Evolutionary conservation across 2,888 invertebrate species (phyloP), one percentile per base, ranked within the genome.

Genomic region (Agrochola lychnidis): DNA sequence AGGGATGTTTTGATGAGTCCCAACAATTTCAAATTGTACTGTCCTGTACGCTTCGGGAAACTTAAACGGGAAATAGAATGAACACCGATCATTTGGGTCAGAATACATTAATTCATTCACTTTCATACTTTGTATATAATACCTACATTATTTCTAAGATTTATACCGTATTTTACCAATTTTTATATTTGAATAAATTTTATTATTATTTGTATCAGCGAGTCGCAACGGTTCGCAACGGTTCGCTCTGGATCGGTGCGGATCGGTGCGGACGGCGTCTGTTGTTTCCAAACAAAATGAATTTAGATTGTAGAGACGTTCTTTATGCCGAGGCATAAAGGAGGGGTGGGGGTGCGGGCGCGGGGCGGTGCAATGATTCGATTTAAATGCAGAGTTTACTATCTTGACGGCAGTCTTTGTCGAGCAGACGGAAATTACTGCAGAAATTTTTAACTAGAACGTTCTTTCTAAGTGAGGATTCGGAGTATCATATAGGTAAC

Each of bases 1-100:
- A 89, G 87, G 81, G 86, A 82, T 84, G 85, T 85, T 86, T 85
- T 83, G 80, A 85, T 84, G 85, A 87, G 72, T 70, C 68, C 70
- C 69, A 64, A 79, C 78, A 78, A 77, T 84, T 77, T 79, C 19
- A 78, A 83, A 82, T 79, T 82, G 68, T 82, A 73, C 68, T 66
- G 64, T 57, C 79, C 59, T 67, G 68, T 68, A 70, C 63, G 63
- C 69, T 67, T 22, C 42, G 25, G 30, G 72, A 69, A 74, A 76
- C 78, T 70, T 76, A 70, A 70, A 74, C 64, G 59, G 70, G 30
- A 73, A 59, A 81, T 72, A 71, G 62, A 81, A 79, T 62, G 64
- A 80, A 69, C 59, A 63, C 63, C 73, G 48, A 80, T 76, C 45
- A 78, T 76, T 73, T 72, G 48, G 62, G 25, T 64, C 59, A n/a